phyloP scores from a whole-genome alignment of 2,113 vertebrate species.

The Columba janthina region DNA sequence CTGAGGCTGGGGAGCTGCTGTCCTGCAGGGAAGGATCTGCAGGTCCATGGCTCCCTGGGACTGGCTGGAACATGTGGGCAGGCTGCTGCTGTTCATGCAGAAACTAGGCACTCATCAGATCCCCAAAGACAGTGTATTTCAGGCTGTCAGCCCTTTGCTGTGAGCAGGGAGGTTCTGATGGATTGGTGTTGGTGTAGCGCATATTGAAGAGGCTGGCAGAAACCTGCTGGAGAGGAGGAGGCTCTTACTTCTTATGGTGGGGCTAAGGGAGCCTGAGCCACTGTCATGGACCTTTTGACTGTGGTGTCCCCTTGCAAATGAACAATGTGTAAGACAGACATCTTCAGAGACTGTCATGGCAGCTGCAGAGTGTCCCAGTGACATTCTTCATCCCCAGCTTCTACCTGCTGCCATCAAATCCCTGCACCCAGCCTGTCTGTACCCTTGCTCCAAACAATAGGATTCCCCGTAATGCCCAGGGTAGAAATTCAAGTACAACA shows the following conservation, averaged over 20 bases:
- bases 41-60: background rate
- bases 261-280: background rate
- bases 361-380: background rate
- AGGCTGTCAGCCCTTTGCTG: background rate
- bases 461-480: background rate
- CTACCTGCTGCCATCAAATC: background rate
- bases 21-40: background rate
- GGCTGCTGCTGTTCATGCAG: background rate
- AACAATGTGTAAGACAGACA: background rate
- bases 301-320: background rate
- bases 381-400: fast-evolving
- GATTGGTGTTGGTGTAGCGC: fast-evolving
- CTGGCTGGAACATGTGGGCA: fast-evolving
- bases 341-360: background rate
- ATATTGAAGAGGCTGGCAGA: background rate
- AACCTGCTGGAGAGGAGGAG: background rate
- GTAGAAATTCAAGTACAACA: background rate
- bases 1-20: background rate
- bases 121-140: background rate
- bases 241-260: background rate
- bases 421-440: background rate
- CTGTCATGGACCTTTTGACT: background rate
- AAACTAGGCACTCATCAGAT: background rate
- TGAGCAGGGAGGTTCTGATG: background rate
- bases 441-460: background rate